Evolutionary conservation across 1,140 invertebrate species (phyloP).

Genomic region (Papilio polyxenes): DNA sequence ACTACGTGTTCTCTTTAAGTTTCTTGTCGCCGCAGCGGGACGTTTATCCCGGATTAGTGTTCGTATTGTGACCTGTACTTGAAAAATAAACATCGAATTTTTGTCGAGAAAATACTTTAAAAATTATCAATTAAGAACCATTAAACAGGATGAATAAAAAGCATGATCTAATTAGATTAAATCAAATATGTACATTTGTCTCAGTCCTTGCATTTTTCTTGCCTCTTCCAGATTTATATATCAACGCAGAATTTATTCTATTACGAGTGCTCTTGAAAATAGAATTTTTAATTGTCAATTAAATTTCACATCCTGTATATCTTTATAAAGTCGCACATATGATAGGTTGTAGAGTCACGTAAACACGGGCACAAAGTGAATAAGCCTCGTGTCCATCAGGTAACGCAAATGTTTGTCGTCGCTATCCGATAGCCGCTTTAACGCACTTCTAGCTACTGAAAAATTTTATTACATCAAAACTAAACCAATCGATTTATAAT

Average conservation of each 20-base stretch:
- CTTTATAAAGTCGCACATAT: background rate
- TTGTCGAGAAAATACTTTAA: background rate
- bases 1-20: background rate
- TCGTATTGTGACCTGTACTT: background rate
- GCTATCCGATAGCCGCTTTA: background rate
- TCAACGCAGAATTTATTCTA: too few species aligned
- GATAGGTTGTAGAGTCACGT: background rate
- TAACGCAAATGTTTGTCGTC: background rate
- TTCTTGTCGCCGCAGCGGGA: background rate
- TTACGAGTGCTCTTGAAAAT: too few species aligned
- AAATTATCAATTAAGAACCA: background rate
- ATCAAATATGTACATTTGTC: too few species aligned
- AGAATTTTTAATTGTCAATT: background rate
- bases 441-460: background rate
- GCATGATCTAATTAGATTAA: too few species aligned
- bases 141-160: too few species aligned
- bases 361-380: conserved; percentile 12
- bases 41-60: conserved; percentile 16
- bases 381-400: conserved; percentile 13
- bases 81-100: background rate
- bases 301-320: background rate
- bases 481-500: background rate
- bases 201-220: too few species aligned
- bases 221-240: too few species aligned
- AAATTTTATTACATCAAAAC: background rate